Base-by-base conservation (phyloP, 1,140 invertebrate genomes). In the Pogonus chalceus region DNA sequence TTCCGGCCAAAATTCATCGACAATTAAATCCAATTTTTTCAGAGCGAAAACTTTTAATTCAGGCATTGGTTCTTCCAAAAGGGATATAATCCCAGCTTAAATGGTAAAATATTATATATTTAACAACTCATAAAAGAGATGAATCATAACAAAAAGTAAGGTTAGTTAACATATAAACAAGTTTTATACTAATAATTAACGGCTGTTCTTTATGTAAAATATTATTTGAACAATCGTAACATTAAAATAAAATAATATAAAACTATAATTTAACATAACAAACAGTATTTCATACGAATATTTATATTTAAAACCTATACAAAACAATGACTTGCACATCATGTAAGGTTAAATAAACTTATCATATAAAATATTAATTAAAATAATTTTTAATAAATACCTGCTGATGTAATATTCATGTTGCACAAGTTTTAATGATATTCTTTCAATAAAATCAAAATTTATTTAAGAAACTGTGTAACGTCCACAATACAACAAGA, bases 1-100 rank as follows among this genome's bases (percentile, higher is more conserved):
- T 76, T 98, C 95, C 16, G 94, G 91, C 95, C 95, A 98, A 74
- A 98, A 98, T 70, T 96, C 90, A 70, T 97, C 92, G 0, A 98
- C 94, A 68, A 98, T 92, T 63, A 82, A 80, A 71, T 98, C 87
- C 39, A 98, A 74, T 65, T 94, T 94, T 62, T 88, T 87, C 51
- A 88, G 62, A 20, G 95, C 94, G 73, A 96, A 98, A 1, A 91
- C 84, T 73, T 96, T 95, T 43, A 98, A 75, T 72, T 96, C 91
- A 16, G 86, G 80, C 73, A 90, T 88, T 23, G 89, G 87, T 71
- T 98, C 95, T 70, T 98, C 92, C 51, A 98, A 76, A 56, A 98
- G 82, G 68, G 94, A 92, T 62, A 98, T 92, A 58, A 98, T 93
- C 65, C 95, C 96, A 65, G 90, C 90, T 79, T 78, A 69, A 73